Evolutionary conservation across 1,140 invertebrate genomes (phyloP).

Genomic region (Popillia japonica): DNA sequence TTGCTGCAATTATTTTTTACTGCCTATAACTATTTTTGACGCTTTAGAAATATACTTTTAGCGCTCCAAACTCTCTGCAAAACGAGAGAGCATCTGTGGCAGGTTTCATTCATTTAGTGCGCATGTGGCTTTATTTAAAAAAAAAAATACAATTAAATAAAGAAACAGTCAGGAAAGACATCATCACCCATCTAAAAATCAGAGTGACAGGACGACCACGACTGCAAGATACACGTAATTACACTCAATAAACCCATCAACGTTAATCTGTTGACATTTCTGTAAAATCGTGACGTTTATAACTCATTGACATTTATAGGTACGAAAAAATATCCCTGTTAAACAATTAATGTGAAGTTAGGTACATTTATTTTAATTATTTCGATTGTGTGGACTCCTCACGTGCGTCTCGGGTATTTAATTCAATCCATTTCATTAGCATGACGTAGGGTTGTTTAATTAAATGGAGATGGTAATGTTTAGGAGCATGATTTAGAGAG

Average conservation of each 20-base stretch:
- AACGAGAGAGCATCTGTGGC: neutral
- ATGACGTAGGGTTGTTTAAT: too few relatives aligned
- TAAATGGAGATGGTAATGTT: too few relatives aligned
- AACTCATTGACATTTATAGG: too few relatives aligned
- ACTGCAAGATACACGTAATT: neutral
- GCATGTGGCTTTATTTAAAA: constrained; percentile 24
- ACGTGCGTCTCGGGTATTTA: too few relatives aligned
- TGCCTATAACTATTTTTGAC: constrained; percentile 13
- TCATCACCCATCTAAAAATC: neutral
- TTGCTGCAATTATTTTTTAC: neutral
- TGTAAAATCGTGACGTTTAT: too few relatives aligned
- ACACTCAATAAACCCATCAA: neutral
- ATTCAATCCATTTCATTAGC: too few relatives aligned
- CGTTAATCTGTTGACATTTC: too few relatives aligned
- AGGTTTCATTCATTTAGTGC: constrained; percentile 38
- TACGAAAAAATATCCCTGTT: neutral
- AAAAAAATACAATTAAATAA: neutral
- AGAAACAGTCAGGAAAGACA: neutral
- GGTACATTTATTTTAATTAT: neutral
- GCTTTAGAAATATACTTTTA: constrained; percentile 34
- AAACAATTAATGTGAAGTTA: neutral
- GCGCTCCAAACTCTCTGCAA: constrained; percentile 32
- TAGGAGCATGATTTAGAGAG: too few relatives aligned
- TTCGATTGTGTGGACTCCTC: too few relatives aligned
- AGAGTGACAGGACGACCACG: neutral